phyloP scores from a whole-genome alignment of 2,797 vertebrate species.

The Ambastaia sidthimunki region DNA sequence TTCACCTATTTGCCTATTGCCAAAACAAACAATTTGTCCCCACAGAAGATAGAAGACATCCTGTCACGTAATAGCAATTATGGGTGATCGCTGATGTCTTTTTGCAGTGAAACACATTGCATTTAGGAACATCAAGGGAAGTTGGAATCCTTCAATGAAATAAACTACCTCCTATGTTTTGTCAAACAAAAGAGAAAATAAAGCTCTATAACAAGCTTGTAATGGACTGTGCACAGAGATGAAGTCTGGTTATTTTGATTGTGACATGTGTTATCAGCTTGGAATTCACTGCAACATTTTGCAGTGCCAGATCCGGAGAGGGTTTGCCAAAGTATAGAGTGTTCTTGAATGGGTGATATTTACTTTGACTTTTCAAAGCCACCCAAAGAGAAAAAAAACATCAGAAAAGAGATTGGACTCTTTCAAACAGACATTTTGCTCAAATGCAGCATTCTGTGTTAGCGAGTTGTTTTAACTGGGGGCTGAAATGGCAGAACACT shows the following conservation, averaged over 20 bases:
- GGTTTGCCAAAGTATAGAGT: constrained; percentile 54
- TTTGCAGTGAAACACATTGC: constrained; percentile 11
- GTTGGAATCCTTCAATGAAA: constrained; percentile 39
- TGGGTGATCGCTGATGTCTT: constrained; percentile 23
- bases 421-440: constrained; percentile 46
- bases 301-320: constrained; percentile 51
- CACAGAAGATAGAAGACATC: constrained; percentile 32
- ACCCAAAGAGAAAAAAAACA: constrained; percentile 54
- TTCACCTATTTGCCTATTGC: constrained; percentile 25
- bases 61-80: constrained; percentile 11
- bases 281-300: constrained; percentile 55
- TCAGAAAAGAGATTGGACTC: constrained; percentile 42
- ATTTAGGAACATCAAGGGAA: constrained; percentile 36
- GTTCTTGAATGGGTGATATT: constrained; percentile 55
- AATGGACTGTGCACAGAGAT: constrained; percentile 51
- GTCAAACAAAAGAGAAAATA: constrained; percentile 41
- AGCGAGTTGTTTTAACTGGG: constrained; percentile 44
- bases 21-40: constrained; percentile 44
- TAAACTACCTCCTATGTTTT: constrained; percentile 48
- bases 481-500: constrained; percentile 50
- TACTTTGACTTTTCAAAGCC: constrained; percentile 54
- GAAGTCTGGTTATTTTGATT: constrained; percentile 59
- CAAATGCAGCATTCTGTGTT: constrained; percentile 47
- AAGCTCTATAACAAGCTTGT: constrained; percentile 64
- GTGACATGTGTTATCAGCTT: constrained; percentile 57